A percentile compares a stretch with the other conserved stretches of the same genome.
These are phyloP conservation scores for Geopemphigus sp. DNA, from an alignment of 1,140 invertebrate genomes.

Conservation along the genomic window DNA sequence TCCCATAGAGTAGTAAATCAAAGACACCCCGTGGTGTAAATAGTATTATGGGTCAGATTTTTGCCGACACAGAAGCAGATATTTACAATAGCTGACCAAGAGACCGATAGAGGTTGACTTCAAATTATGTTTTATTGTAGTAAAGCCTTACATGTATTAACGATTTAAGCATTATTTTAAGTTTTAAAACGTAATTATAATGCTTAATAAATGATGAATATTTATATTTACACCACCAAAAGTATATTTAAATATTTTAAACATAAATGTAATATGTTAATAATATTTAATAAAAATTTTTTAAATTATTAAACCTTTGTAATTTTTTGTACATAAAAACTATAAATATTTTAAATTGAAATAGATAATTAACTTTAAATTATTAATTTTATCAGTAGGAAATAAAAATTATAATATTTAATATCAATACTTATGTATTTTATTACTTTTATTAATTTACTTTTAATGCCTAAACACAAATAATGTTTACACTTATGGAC, in stretches of 20 bases:
- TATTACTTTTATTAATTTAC: too few species aligned
- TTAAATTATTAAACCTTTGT: too few species aligned
- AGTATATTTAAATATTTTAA: background rate
- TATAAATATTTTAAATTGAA: too few species aligned
- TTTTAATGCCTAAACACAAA: too few species aligned
- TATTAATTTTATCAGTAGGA: too few species aligned
- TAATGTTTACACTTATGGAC: too few species aligned
- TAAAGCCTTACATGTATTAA: background rate
- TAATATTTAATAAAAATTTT: background rate
- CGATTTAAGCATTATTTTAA: constrained; percentile 5
- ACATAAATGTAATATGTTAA: background rate
- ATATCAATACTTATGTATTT: too few species aligned
- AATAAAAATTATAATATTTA: too few species aligned
- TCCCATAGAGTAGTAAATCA: constrained; percentile 31
- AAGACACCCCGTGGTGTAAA: constrained; percentile 46
- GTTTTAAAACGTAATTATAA: background rate
- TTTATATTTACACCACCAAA: too few species aligned
- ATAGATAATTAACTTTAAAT: too few species aligned
- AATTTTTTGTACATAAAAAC: too few species aligned
- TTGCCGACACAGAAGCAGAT: constrained; percentile 37
- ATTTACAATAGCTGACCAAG: constrained; percentile 19
- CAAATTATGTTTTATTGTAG: background rate
- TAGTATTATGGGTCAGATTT: constrained; percentile 47
- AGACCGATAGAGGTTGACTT: constrained; percentile 1
- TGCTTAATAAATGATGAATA: background rate